These are phyloP conservation scores for Charanyca ferruginea DNA, from an alignment of 2,888 invertebrate genomes.

Conservation along the genomic window DNA sequence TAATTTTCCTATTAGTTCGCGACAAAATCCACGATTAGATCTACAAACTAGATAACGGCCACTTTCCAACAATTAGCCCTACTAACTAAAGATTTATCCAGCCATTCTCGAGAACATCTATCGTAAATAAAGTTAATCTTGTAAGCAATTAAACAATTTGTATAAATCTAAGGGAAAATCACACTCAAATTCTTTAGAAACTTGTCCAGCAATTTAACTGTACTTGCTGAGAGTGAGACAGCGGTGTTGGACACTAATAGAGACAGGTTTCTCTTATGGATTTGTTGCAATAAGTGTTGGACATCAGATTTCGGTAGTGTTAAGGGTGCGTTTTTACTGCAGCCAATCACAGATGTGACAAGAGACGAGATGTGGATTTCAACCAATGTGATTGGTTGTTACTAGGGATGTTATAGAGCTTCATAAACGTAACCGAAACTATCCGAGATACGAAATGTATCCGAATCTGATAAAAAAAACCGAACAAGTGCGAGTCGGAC, in stretches of 20 bases:
- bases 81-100: conserved; percentile 38
- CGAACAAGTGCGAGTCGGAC: no score
- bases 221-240: conserved; percentile 28
- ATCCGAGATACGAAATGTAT: no score
- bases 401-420: no score
- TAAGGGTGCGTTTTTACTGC: not conserved
- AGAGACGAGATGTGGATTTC: no score
- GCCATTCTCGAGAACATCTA: conserved; percentile 32
- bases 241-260: conserved; percentile 51
- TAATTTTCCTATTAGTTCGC: not conserved
- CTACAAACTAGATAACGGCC: conserved; percentile 13
- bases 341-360: no score
- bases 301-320: conserved; percentile 20
- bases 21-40: conserved; percentile 18
- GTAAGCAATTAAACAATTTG: conserved; percentile 50
- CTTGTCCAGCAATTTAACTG: conserved; percentile 29
- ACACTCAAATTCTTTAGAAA: conserved; percentile 24
- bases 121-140: conserved; percentile 45
- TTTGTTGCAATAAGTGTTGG: conserved; percentile 21
- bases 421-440: no score
- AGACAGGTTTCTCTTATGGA: conserved; percentile 9
- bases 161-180: conserved; percentile 56
- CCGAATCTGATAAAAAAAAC: no score
- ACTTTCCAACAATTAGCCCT: conserved; percentile 37
- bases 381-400: no score